A percentile compares a stretch with the other conserved stretches of the same genome.
Conservation (phyloP, 2,113 vertebrate species). For the Amia ocellicauda region DNA sequence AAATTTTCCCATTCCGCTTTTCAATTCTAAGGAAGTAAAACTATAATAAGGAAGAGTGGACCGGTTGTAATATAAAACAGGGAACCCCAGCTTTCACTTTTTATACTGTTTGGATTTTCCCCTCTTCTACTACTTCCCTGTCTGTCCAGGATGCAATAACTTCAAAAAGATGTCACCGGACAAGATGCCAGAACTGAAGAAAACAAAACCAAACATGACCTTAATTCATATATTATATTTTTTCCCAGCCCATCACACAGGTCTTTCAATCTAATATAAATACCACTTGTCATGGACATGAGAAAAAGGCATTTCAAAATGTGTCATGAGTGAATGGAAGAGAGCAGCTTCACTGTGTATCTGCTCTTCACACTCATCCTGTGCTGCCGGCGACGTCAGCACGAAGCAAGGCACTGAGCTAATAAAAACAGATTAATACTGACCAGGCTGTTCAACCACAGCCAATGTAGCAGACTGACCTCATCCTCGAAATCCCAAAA, state of each 20-base stretch:
- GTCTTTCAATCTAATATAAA: too few relatives aligned
- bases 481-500: slow-evolving; percentile 35
- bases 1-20: too few relatives aligned
- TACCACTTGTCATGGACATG: too few relatives aligned
- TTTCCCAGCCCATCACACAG: too few relatives aligned
- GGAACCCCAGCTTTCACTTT: not conserved
- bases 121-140: not conserved
- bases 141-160: not conserved
- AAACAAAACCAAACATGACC: not conserved
- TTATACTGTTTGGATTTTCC: not conserved
- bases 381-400: slow-evolving; percentile 42
- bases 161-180: not conserved
- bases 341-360: slow-evolving; percentile 28
- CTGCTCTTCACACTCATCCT: slow-evolving; percentile 34
- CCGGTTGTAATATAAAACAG: not conserved
- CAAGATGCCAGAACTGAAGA: too few relatives aligned
- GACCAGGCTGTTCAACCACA: slow-evolving; percentile 24
- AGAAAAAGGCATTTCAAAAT: too few relatives aligned
- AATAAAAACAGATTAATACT: slow-evolving; percentile 54
- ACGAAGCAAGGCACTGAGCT: slow-evolving; percentile 34
- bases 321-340: slow-evolving; percentile 20
- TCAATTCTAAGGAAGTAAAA: not conserved
- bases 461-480: slow-evolving; percentile 40
- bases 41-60: not conserved
- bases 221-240: not conserved